A percentile compares a stretch with the other conserved stretches of the same genome.
Evolutionary conservation across 2,797 vertebrate species (phyloP).

Genomic region (Gallinago nigripennis): DNA sequence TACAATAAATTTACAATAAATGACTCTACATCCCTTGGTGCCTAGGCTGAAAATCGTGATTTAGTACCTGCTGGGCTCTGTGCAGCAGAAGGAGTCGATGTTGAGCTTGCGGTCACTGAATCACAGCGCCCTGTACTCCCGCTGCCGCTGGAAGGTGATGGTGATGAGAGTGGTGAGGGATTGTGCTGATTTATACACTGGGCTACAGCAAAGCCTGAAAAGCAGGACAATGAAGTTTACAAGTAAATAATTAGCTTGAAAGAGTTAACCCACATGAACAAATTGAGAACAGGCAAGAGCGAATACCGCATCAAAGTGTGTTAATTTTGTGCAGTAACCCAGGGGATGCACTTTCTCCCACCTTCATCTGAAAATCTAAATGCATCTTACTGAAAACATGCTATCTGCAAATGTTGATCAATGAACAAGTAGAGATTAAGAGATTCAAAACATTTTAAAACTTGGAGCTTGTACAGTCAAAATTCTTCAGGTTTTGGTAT

Average conservation of each 20-base stretch:
- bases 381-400: neutral
- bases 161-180: slow-evolving; percentile 84
- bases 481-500: neutral
- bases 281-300: neutral
- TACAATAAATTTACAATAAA: neutral
- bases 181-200: slow-evolving; percentile 89
- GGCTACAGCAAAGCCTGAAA: slow-evolving; percentile 93
- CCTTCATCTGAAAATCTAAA: neutral
- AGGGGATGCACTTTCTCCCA: neutral
- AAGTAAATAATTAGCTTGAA: neutral
- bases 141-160: slow-evolving; percentile 82
- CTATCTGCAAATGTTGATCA: neutral
- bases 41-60: neutral
- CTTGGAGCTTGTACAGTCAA: neutral
- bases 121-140: slow-evolving; percentile 86
- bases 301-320: neutral
- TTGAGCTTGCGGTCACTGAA: slow-evolving; percentile 83
- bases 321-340: neutral
- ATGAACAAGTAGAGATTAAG: neutral
- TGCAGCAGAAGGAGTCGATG: slow-evolving; percentile 81
- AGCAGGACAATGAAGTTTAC: neutral
- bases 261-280: neutral
- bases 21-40: neutral
- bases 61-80: slow-evolving; percentile 90
- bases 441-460: neutral